Base-by-base conservation (phyloP, 1,140 invertebrate genomes). In the Anthonomus grandis region DNA sequence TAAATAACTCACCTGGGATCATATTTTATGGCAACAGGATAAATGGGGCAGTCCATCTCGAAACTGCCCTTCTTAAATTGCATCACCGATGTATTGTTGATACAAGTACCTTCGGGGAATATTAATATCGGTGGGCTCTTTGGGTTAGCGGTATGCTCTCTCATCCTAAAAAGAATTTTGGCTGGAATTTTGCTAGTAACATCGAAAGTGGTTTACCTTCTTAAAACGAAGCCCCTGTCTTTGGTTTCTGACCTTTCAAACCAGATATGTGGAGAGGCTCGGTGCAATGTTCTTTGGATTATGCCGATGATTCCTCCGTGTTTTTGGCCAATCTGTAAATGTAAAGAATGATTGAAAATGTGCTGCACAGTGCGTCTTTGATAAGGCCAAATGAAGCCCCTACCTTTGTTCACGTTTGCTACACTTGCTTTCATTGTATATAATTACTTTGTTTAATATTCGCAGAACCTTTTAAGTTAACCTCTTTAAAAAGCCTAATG, bases 61-160 rank as follows among this genome's bases (percentile, higher is more conserved):
- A 99, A 99, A 70, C 93, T 97, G 10, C 96, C 96, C 77, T 98
- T 99, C 75, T 98, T 98, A 76, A 99, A 99, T 79, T 99, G 97
- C 96, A 99, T 99, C 0, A 99, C 97, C 1, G 94, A 96, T 1
- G 96, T 99, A 73, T 99, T 99, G 71, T 99, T 99, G 56, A 99
- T 98, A 75, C 96, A 99, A 0, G 97, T 98, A 18, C 93, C 97
- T 79, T 99, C 97, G 0, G 97, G 97, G 74, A 99, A 99, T 70
- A 99, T 99, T 4, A 99, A 80, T 69, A 99, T 97, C 0, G 97
- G 97, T 23, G 96, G 86, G 76, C 98, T 99, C 57, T 86, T 83
- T 15, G 86, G 83, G 75, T 97, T 91, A n/a, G 91, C 89, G n/a
- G 97, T 91, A 73, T 99, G 97, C 62, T 93, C 83, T 67, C 84